Conservation (phyloP, 2,113 vertebrate genomes). For the Megaleporinus macrocephalus region DNA sequence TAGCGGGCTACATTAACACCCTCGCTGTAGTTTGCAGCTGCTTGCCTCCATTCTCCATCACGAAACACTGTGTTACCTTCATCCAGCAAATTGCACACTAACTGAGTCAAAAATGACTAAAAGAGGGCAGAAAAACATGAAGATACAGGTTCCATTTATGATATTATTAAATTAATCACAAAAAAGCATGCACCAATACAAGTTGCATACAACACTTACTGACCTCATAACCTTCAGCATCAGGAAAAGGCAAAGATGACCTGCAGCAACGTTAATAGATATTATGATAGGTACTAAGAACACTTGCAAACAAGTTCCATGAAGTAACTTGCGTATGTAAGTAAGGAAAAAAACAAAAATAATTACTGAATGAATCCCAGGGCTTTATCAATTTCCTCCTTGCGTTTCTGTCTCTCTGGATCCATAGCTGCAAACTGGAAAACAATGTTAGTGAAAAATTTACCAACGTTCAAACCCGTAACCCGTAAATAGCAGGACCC, state of each 20-base stretch:
- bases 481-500: too few species aligned
- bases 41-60: conserved; percentile 89
- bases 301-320: background rate
- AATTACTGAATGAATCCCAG: conserved; percentile 98
- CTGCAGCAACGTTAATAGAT: conserved; percentile 66
- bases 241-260: conserved; percentile 91
- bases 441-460: conserved; percentile 22
- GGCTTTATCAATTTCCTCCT: conserved; percentile 96
- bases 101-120: conserved; percentile 91
- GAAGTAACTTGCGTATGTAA: too few species aligned
- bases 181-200: background rate
- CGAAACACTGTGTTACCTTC: conserved; percentile 93
- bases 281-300: background rate
- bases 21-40: conserved; percentile 89
- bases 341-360: background rate
- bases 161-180: too few species aligned
- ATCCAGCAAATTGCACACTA: conserved; percentile 92
- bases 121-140: background rate
- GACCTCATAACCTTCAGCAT: conserved; percentile 96
- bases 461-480: background rate
- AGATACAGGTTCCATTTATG: too few species aligned
- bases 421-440: conserved; percentile 72
- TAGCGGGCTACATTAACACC: conserved; percentile 93
- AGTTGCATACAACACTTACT: background rate
- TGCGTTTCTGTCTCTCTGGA: conserved; percentile 91